Base-by-base conservation (phyloP, 2,888 invertebrate species). In the Arctia plantaginis region DNA sequence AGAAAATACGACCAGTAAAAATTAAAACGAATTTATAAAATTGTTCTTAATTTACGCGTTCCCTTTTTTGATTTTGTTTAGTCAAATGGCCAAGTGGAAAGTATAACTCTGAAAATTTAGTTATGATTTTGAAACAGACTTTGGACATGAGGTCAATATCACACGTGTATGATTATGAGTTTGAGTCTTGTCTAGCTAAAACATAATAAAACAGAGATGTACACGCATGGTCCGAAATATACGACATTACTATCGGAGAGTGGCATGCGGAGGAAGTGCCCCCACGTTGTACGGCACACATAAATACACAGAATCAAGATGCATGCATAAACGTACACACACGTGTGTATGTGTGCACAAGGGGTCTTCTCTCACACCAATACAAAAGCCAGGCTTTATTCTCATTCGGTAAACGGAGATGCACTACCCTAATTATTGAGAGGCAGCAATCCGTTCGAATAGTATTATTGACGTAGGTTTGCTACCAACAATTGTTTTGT, bases 371-470 rank as follows among this genome's bases (percentile, higher is more conserved):
- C 88, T 82, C 91, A 88, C 92, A 90, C 88, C 80, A 86, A 77
- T 84, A 90, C 92, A 93, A 93, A 91, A 92, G 92, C 88, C 90
- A 91, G 93, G 94, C 94, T 94, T 94, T 93, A 93, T 94, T 93
- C 94, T 91, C 94, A 92, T 91, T 96, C 92, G 89, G 91, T 90
- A 90, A 90, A 90, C 91, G 89, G 91, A 93, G 96, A 96, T 97
- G 98, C 96, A 97, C 97, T 97, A 96, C 90, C 96, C 96, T 93
- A 94, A 93, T 95, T 94, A 95, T 95, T 93, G 93, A 92, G 91
- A 92, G 91, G 89, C 84, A 90, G 88, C 91, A 90, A 88, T 78
- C 77, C n/a, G 35, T 73, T 75, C 82, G 88, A 83, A 85, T 84
- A 81, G 91, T 88, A 92, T 92, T 92, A 93, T 92, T 90, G 82